Evolutionary conservation across 2,797 vertebrate genomes (phyloP).

Genomic region (Rallus crepitans): DNA sequence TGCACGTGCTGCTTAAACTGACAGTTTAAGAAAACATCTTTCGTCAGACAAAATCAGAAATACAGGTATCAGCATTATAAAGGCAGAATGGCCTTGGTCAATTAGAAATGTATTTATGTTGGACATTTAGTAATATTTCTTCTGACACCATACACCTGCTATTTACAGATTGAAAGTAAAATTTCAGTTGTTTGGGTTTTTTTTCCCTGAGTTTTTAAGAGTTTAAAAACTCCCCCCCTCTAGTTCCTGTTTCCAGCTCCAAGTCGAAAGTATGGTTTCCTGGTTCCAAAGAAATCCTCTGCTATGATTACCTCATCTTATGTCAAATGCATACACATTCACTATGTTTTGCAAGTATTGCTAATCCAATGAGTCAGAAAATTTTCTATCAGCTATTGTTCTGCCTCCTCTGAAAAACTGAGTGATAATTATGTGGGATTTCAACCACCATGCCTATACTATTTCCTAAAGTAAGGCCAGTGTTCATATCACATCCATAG

Average conservation of each 20-base stretch:
- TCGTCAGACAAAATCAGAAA: conserved; percentile 11
- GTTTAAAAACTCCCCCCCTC: background rate
- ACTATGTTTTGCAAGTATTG: background rate
- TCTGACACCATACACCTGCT: background rate
- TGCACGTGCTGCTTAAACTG: conserved; percentile 3
- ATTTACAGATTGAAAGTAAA: background rate
- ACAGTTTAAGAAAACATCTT: background rate
- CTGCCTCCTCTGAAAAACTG: background rate
- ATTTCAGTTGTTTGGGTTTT: background rate
- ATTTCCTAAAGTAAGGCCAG: background rate
- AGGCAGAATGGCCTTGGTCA: background rate
- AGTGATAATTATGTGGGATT: background rate
- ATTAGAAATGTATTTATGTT: background rate
- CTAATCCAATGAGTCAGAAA: background rate
- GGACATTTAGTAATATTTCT: background rate
- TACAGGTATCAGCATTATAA: background rate
- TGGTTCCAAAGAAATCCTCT: background rate
- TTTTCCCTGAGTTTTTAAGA: background rate
- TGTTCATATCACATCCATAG: background rate
- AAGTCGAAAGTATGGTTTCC: background rate
- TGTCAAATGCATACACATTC: background rate
- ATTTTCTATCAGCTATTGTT: background rate
- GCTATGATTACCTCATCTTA: background rate
- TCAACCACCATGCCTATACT: background rate
- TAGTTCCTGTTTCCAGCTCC: background rate